Evolutionary conservation across 2,797 vertebrate species (phyloP), one percentile per base, ranked within the genome.

Genomic region (Mormyrops attenuatus): DNA sequence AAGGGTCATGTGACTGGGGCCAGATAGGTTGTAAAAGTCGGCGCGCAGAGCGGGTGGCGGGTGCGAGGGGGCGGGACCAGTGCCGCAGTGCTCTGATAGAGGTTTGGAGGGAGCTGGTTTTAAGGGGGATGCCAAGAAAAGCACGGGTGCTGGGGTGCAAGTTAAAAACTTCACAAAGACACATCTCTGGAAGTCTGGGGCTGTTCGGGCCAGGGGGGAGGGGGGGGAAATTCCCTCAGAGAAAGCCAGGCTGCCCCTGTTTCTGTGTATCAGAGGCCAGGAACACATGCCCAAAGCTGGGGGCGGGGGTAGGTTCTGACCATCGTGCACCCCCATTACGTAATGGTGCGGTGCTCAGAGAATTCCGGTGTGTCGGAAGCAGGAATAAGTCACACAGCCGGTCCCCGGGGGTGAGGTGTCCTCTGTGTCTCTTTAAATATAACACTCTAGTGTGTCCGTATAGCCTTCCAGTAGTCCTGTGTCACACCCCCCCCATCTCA

Each of bases 11-110:
- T 88, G 90, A 91, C 86, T 66, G 84, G 90, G 89, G 90, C 90
- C 88, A 91, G 89, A 91, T 89, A 92, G 90, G 88, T 63, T 90
- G 89, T 87, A 90, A 90, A 91, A 92, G 85, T 89, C 91, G 57
- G 85, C 89, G 88, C 66, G 80, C 85, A 20, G 89, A 87, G 20
- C 55, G 85, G 88, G 22, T 77, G 84, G 63, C 66, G 82, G 89
- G 60, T 63, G 77, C 34, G 34, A 82, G 34, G 50, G 30, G 80
- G 80, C 47, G 88, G 88, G 88, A 41, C 34, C 15, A 17, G 80
- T 47, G 49, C 44, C 49, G 82, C 82, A 85, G 47, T 87, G 26
- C 30, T 34, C 80, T 44, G 52, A 60, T 41, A 49, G 7, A 85
- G 77, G 77, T 63, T 84, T 63, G 52, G 5, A 13, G 34, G 53